Evolutionary conservation across 64 coral and sea anemone genomes (phyloP), one percentile per base, ranked within the genome.

Genomic region (Actinia tenebrosa): DNA sequence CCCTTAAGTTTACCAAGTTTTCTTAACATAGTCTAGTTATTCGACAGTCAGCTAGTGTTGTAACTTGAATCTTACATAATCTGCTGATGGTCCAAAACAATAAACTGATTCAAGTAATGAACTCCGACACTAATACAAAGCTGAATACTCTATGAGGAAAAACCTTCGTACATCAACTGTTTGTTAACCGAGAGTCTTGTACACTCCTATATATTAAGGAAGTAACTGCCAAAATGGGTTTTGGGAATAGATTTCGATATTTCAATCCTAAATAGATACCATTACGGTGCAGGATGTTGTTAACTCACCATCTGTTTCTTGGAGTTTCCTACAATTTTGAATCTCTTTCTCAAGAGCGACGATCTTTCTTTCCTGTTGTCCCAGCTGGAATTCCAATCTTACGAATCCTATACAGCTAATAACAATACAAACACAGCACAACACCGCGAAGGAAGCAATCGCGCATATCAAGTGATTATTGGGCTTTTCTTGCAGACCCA

Each of bases 321-420:
- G 45, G 79, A 81, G 79, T 50, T 50, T 81, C 45, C 27, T 81
- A 37, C 59, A 89, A 37, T 53, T 84, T 46, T 56, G 79, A n/a
- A 83, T 58, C 16, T 83, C 44, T 83, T 84, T 61, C 80, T 83
- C 58, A 53, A 89, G 53, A 15, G n/a, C n/a, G 18, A 30, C 37
- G 15, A 89, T 68, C 71, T 82, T 84, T 17, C 69, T 60, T 60
- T 84, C 81, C 16, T 66, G 81, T 9, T 53, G 20, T 50, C 43
- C 61, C 45, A 89, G 61, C 81, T 83, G 68, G 58, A 89, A 64
- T 27, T 89, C 88, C 88, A 89, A 9, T 83, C 88, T 60, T 10
- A 89, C 63, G 81, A 89, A 66, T 53, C 80, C 60, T 18, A 77
- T 45, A 59, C 56, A 14, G 54, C 60, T 50, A 64, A 89, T 13